A percentile compares a stretch with the other conserved stretches of the same genome.
Conservation (phyloP, 2,888 invertebrate genomes). For the Entomobrya proxima region DNA sequence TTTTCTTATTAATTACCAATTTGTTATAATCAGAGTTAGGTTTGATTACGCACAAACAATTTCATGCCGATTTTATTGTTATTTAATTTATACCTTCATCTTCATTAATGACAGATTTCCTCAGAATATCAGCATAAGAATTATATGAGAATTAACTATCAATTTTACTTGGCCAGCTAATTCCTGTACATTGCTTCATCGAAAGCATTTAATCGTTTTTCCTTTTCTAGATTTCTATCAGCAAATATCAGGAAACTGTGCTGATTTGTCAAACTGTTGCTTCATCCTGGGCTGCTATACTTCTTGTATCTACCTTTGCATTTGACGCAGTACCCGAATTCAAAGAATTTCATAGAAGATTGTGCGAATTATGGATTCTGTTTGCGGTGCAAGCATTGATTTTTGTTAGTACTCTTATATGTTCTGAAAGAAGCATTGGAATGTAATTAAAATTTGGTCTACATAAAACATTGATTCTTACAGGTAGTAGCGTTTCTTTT, state of each 20-base stretch:
- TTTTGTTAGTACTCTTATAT: no score
- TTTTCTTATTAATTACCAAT: no score
- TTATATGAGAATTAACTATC: no score
- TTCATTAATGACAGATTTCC: no score
- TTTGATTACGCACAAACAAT: no score
- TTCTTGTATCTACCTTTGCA: not conserved
- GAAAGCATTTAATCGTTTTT: not conserved
- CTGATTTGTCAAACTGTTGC: not conserved
- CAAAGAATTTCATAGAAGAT: not conserved
- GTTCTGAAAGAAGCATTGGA: no score
- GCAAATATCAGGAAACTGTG: not conserved
- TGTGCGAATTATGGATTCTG: not conserved
- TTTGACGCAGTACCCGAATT: not conserved
- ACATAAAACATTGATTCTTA: not conserved
- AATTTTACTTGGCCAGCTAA: no score
- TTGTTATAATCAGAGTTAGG: no score
- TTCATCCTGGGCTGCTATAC: not conserved
- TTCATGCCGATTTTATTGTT: no score
- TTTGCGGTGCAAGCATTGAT: not conserved
- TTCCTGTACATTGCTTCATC: not conserved
- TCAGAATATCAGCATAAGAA: no score
- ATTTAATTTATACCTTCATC: no score
- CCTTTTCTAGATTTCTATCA: not conserved
- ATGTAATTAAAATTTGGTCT: no score
- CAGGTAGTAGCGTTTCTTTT: not conserved